Base-by-base conservation (phyloP, 2,888 invertebrate genomes). In the Papilio protenor region DNA sequence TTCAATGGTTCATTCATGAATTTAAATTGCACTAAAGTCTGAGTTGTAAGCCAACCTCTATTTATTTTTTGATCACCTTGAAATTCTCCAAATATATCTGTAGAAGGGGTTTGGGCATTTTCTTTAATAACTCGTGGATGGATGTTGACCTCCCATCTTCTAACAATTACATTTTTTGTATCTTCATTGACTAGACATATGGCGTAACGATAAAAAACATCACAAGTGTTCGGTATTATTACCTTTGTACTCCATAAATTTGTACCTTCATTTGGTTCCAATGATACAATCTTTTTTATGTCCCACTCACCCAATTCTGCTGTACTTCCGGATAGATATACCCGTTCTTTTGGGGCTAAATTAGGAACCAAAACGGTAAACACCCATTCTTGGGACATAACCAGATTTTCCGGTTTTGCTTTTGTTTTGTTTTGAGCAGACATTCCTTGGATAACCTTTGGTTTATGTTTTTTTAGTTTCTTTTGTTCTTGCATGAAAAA, bases 11-110 rank as follows among this genome's bases (percentile, higher is more conserved):
- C 96, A 85, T 97, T 97, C 84, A 96, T 96, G 85, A 98, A 96
- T 89, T 98, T 98, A 79, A 98, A 96, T 88, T 98, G 98, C 71
- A 98, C 95, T 76, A 97, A 94, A n/a, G 97, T 97, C 88, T 98
- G 98, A 80, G 96, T 95, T 59, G 97, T 98, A 47, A 98, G 94
- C 98, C 98, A 98, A 18, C 98, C 98, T 82, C 96, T 95, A 85
- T 97, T 97, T 18, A 98, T 92, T 82, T 95, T 95, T 81, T 92
- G 90, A 45, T 91, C 90, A 18, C 93, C 95, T 83, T 95, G 95
- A 84, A 96, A 95, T 83, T 95, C 93, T 71, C 98, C 98, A 93
- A 97, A 98, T 73, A 93, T 92, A 81, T 97, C 96, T 40, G 94
- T 92, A 78, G 91, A 89, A 55, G 95, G 95, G 81, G 93, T 88